phyloP scores from a whole-genome alignment of 2,888 invertebrate species.

The Drosophila infuscata region DNA sequence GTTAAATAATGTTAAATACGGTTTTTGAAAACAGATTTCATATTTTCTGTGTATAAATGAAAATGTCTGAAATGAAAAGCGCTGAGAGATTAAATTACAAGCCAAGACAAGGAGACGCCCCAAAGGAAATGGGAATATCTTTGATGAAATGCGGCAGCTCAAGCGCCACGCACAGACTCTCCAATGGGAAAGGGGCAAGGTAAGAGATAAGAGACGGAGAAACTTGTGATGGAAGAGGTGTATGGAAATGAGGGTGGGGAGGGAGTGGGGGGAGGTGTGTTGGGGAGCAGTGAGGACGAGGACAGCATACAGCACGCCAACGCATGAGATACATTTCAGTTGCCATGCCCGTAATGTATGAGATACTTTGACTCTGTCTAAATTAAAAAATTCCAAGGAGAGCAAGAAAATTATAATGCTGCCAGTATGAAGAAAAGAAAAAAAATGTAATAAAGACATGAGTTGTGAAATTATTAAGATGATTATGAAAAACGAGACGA shows the following conservation, averaged over 20 bases:
- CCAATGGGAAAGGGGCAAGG: slow-evolving; percentile 33
- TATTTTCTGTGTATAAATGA: slow-evolving; percentile 29
- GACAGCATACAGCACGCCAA: slow-evolving; percentile 42
- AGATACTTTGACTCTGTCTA: slow-evolving; percentile 71
- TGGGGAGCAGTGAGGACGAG: background rate
- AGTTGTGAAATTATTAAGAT: slow-evolving; percentile 78
- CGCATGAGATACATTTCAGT: slow-evolving; percentile 72
- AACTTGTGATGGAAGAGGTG: background rate
- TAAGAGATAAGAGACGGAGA: background rate
- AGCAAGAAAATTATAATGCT: slow-evolving; percentile 69
- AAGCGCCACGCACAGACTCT: slow-evolving; percentile 44
- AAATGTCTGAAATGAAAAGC: slow-evolving; percentile 42
- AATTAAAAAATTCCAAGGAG: slow-evolving; percentile 75
- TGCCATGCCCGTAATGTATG: slow-evolving; percentile 46
- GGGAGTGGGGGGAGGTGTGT: too few species aligned
- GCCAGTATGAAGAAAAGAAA: slow-evolving; percentile 9
- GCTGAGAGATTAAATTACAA: slow-evolving; percentile 70
- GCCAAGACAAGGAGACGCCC: slow-evolving; percentile 42
- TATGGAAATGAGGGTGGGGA: background rate
- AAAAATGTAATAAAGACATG: slow-evolving; percentile 77
- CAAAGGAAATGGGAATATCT: slow-evolving; percentile 64
- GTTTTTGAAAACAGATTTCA: slow-evolving; percentile 38
- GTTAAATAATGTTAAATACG: slow-evolving; percentile 17
- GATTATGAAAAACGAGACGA: slow-evolving; percentile 65
- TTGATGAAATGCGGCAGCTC: slow-evolving; percentile 66